Conservation (phyloP, 2,888 invertebrate species). For the Lymantria dispar region DNA sequence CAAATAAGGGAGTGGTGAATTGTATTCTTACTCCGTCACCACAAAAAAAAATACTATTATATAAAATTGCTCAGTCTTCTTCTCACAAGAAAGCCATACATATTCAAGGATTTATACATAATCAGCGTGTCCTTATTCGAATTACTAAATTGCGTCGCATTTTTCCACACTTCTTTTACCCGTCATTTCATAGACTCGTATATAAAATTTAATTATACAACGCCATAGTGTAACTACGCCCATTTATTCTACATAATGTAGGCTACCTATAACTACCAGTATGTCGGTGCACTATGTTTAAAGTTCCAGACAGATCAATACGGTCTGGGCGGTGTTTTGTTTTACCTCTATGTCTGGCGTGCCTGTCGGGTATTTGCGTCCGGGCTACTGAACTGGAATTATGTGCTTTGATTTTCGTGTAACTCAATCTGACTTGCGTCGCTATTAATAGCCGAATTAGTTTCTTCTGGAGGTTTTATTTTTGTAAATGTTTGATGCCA, state of each 20-base stretch:
- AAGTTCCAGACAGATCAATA: constrained; percentile 34
- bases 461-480: no score
- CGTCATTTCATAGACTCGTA: no score
- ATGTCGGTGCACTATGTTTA: constrained; percentile 25
- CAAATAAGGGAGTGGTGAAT: no score
- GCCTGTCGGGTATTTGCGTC: constrained; percentile 24
- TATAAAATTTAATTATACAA: neutral
- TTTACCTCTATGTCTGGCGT: constrained; percentile 29
- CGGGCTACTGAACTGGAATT: constrained; percentile 14
- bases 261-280: neutral
- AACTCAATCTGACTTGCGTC: neutral
- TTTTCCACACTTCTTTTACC: no score
- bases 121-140: no score
- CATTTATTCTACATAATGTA: constrained; percentile 2
- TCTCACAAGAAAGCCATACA: no score
- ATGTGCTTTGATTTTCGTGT: constrained; percentile 3
- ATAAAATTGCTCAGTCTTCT: no score
- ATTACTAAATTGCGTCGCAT: no score
- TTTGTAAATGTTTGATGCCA: no score
- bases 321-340: constrained; percentile 33
- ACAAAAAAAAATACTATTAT: no score
- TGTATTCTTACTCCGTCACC: no score
- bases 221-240: neutral
- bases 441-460: neutral
- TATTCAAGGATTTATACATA: no score